Conservation (phyloP, 92 coral and sea anemone species). For the Epizoanthus ramosus region DNA sequence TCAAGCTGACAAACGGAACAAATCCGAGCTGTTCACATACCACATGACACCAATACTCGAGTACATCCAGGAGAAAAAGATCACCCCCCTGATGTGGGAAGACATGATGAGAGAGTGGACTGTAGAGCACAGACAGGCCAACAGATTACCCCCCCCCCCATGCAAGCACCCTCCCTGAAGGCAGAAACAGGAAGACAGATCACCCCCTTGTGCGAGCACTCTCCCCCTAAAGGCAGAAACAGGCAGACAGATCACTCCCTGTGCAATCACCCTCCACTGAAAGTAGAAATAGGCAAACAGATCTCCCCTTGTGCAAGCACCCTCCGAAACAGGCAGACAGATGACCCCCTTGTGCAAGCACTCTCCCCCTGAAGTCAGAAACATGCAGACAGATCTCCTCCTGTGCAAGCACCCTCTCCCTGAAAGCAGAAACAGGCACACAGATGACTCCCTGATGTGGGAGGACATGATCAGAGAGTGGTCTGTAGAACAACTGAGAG, state of each 20-base stretch:
- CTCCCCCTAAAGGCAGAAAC: neutral
- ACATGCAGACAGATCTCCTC: too few species aligned
- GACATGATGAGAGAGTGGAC: conserved; percentile 97
- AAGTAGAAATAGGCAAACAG: too few species aligned
- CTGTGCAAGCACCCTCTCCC: too few species aligned
- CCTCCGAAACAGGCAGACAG: too few species aligned
- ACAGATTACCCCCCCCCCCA: conserved; percentile 28
- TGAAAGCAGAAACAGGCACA: neutral
- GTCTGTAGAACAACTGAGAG: conserved; percentile 71
- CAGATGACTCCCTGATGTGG: conserved; percentile 82
- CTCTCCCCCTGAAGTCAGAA: too few species aligned
- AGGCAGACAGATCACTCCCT: neutral
- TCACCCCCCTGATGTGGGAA: conserved; percentile 61
- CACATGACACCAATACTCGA: conserved; percentile 89
- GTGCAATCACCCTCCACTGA: too few species aligned
- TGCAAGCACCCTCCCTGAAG: conserved; percentile 28
- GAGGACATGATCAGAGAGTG: conserved; percentile 97
- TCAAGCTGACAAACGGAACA: conserved; percentile 50
- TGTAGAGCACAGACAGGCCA: conserved; percentile 23
- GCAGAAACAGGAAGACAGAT: too few species aligned
- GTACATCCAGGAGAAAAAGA: conserved; percentile 48
- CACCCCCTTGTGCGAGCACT: too few species aligned
- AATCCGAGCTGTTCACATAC: conserved; percentile 64
- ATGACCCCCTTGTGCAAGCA: too few species aligned
- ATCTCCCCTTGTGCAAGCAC: too few species aligned